phyloP scores from a whole-genome alignment of 1,140 invertebrate genomes.

The Tribolium castaneum region DNA sequence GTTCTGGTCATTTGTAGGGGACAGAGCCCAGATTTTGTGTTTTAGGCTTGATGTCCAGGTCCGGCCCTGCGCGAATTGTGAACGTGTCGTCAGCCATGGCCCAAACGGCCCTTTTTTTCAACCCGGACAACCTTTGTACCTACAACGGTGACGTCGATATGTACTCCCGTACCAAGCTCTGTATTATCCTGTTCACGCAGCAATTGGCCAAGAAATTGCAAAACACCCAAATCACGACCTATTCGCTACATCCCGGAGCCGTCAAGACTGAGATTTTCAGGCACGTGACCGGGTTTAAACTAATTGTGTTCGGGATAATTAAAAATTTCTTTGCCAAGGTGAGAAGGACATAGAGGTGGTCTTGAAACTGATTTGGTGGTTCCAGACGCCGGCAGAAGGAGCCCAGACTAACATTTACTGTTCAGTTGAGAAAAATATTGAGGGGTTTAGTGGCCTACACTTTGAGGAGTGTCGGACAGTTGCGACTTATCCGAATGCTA shows the following conservation, averaged over 20 bases:
- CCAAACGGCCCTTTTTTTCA: conserved; percentile 67
- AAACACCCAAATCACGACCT: conserved; percentile 62
- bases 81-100: conserved; percentile 77
- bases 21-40: conserved; percentile 36
- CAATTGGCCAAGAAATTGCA: conserved; percentile 70
- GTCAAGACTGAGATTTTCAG: conserved; percentile 60
- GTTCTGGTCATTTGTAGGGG: neutral
- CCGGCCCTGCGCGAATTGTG: conserved; percentile 70
- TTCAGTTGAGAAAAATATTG: conserved; percentile 46
- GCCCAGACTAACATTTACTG: conserved; percentile 55
- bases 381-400: conserved; percentile 53
- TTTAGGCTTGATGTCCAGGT: conserved; percentile 67
- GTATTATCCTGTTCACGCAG: conserved; percentile 74
- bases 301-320: conserved; percentile 15
- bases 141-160: conserved; percentile 26
- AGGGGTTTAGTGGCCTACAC: conserved; percentile 48
- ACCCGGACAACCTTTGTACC: conserved; percentile 73
- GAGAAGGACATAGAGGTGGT: neutral
- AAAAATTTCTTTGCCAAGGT: neutral
- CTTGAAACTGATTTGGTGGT: neutral
- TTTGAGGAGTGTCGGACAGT: conserved; percentile 51
- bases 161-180: conserved; percentile 78
- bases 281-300: conserved; percentile 43
- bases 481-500: conserved; percentile 36
- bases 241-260: conserved; percentile 59